Evolutionary conservation across 1,140 invertebrate species (phyloP), one percentile per base, ranked within the genome.

Genomic region (Mycetomoellerius zeteki): DNA sequence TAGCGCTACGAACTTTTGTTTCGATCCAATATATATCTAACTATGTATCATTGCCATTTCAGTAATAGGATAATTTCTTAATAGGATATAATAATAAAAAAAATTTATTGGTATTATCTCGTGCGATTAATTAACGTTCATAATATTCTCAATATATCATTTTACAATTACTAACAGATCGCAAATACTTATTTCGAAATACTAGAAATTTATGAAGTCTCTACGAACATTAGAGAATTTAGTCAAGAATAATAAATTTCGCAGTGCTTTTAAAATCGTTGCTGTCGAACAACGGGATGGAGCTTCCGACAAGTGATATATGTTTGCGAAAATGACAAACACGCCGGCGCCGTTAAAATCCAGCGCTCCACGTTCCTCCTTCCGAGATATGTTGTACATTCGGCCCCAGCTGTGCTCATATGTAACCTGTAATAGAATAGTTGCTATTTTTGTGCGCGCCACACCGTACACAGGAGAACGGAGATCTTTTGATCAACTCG

Each of bases 401-500:
- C 27, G 64, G 67, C 37, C 37, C 69, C 80, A 84, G 80, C 80
- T 84, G 80, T 27, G 69, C 80, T 84, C 80, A 75, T 84, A 84
- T 75, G 80, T 84, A 82, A 82, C 67, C 54, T 81, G 85, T 86
- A 88, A 88, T 87, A 82, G 85, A 78, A 64, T 78, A 56, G 72
- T 56, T 80, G 76, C 81, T 88, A 73, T 85, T 89, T 80, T 85
- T 84, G 58, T 76, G 73, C 78, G 19, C 81, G 58, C 72, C 56
- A 80, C 86, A 24, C 24, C 62, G 52, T 73, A 73, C 80, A 73
- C 37, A 73, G 52, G 67, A 76, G 77, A 62, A 86, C 69, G 76
- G 76, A 47, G 85, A 67, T 77, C 85, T 82, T 84, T 89, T 87
- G 89, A 89, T 90, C 89, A 87, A 81, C 85, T 78, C 85, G 69